Evolutionary conservation across 2,888 invertebrate genomes (phyloP), one percentile per base, ranked within the genome.

Genomic region (Lycocerus yunnanus): DNA sequence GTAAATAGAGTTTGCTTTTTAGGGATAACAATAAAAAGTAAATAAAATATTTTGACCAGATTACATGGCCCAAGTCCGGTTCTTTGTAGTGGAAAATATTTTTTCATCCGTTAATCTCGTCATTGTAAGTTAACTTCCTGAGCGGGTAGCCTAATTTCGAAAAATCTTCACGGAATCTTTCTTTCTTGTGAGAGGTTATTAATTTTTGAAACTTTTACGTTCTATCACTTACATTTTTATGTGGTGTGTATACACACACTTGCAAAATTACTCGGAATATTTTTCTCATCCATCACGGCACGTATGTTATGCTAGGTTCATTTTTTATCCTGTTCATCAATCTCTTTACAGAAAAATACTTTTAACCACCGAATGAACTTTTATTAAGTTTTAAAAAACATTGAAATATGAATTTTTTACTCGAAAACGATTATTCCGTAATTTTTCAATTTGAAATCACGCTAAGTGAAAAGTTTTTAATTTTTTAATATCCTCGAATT

Each of bases 241-340:
- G n/a, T n/a, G 43, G 43, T 43, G 43, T 43, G n/a, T 43, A n/a
- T n/a, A 43, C n/a, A n/a, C n/a, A 43, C 43, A 43, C 43, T 43
- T 43, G 43, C 43, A 43, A 43, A 43, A 43, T 43, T 43, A 43
- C 43, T 43, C 43, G 66, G 60, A 65, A 72, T 69, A 73, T 69
- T 73, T 73, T 58, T 65, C 66, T 69, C 73, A 73, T 73, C 73
- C 69, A 73, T 73, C 73, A 73, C 65, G 65, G 69, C 68, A 69
- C 65, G 58, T 63, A 63, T 65, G 69, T 73, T 73, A 73, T 73
- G 63, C 65, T 21, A 27, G 69, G 65, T 73, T 60, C 68, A 73
- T 73, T 73, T 66, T 73, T 72, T 63, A 73, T 68, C 63, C 68
- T 63, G 58, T 69, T 69, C 73, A 73, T 73, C 73, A 73, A 73